phyloP scores from a whole-genome alignment of 2,113 vertebrate species.

The Gnathonemus echidnorhynchus region DNA sequence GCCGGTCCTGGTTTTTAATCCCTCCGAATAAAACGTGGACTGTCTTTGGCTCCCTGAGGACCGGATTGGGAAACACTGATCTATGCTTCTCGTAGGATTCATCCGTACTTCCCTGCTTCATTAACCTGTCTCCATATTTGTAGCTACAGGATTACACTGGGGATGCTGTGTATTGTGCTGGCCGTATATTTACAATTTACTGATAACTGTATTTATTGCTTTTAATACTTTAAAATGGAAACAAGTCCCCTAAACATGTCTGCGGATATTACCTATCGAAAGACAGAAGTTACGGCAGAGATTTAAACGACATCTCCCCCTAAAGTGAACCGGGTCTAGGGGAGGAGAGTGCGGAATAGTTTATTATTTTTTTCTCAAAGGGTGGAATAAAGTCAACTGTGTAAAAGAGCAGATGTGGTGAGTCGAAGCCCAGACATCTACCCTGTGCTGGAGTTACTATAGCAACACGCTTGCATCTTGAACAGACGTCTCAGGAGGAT shows the following conservation, averaged over 20 bases:
- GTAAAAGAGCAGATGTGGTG: background rate
- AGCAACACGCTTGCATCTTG: background rate
- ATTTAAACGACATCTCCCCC: background rate
- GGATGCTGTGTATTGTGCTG: background rate
- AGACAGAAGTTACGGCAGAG: background rate
- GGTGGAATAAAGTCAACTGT: background rate
- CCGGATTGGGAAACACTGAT: background rate
- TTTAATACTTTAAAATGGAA: background rate
- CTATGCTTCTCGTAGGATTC: background rate
- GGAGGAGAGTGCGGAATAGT: background rate
- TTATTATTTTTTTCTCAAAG: background rate
- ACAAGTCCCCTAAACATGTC: background rate
- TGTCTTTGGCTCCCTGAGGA: background rate
- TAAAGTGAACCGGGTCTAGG: background rate
- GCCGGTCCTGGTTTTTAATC: background rate
- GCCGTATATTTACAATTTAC: background rate
- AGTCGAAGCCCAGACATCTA: background rate
- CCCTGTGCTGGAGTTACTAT: constrained; percentile 10
- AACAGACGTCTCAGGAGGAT: background rate
- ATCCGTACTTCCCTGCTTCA: background rate
- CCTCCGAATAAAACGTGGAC: background rate
- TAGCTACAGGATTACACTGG: background rate
- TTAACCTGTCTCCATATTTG: background rate
- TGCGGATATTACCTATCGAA: background rate
- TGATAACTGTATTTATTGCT: background rate